These are phyloP conservation scores for Syrrhaptes paradoxus DNA, from an alignment of 2,113 vertebrate genomes.

Conservation along the genomic window DNA sequence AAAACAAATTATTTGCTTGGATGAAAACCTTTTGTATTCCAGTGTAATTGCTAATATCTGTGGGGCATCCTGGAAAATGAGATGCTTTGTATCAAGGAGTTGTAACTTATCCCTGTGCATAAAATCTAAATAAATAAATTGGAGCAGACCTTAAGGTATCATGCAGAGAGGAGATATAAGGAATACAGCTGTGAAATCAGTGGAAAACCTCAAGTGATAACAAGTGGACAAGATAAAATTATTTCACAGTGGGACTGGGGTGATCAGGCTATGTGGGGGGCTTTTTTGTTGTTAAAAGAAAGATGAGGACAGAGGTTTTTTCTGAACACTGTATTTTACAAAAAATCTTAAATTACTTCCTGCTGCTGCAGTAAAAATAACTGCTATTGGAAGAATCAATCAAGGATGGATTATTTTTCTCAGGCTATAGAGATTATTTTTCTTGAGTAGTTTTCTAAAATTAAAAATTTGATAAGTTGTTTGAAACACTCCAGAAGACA, in stretches of 20 bases:
- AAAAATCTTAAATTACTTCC: neutral
- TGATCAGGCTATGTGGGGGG: neutral
- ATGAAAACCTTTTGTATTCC: constrained; percentile 75
- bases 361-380: neutral
- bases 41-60: constrained; percentile 74
- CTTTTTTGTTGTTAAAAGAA: neutral
- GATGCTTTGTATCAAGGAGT: constrained; percentile 71
- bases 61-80: constrained; percentile 75
- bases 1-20: constrained; percentile 78
- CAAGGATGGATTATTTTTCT: neutral
- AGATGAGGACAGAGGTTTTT: neutral
- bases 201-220: constrained; percentile 42
- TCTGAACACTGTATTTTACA: neutral
- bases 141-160: constrained; percentile 40
- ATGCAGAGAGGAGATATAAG: constrained; percentile 37
- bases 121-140: constrained; percentile 77
- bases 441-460: neutral
- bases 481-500: neutral
- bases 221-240: constrained; percentile 50
- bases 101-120: constrained; percentile 70
- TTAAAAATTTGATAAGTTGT: neutral
- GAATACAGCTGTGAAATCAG: constrained; percentile 58
- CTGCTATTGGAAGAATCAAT: neutral
- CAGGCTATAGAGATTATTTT: neutral
- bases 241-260: constrained; percentile 7